phyloP scores from a whole-genome alignment of 2,113 vertebrate species.

The Morone chrysops region DNA sequence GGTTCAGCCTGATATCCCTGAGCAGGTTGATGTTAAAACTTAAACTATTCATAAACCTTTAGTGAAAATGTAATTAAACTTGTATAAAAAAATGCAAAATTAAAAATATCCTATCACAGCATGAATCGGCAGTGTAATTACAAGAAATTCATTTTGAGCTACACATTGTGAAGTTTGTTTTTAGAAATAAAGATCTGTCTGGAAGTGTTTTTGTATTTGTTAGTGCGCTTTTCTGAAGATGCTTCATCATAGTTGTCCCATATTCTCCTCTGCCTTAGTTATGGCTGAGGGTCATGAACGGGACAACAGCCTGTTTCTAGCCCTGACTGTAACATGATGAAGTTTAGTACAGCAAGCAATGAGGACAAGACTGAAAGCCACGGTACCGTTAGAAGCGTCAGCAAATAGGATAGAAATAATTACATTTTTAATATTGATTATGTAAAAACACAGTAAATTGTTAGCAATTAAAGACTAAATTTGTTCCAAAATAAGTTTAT shows the following conservation, averaged over 20 bases:
- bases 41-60: background rate
- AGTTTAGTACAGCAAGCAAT: background rate
- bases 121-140: too few relatives aligned
- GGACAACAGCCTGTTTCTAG: constrained; percentile 7
- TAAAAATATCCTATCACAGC: background rate
- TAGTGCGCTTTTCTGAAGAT: background rate
- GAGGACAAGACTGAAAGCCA: background rate
- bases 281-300: constrained; percentile 6
- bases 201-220: background rate
- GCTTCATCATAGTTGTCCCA: constrained; percentile 33
- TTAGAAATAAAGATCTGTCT: background rate
- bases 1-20: too few relatives aligned
- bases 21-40: background rate
- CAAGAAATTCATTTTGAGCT: background rate
- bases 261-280: background rate
- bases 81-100: too few relatives aligned
- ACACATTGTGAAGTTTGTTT: background rate
- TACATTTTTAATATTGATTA: too few relatives aligned
- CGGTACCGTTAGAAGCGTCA: background rate
- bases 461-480: background rate
- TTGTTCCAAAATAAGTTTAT: background rate
- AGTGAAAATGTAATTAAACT: background rate
- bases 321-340: background rate
- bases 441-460: background rate
- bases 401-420: background rate